phyloP scores from a whole-genome alignment of 1,140 invertebrate genomes.

The Trichoplusia ni region DNA sequence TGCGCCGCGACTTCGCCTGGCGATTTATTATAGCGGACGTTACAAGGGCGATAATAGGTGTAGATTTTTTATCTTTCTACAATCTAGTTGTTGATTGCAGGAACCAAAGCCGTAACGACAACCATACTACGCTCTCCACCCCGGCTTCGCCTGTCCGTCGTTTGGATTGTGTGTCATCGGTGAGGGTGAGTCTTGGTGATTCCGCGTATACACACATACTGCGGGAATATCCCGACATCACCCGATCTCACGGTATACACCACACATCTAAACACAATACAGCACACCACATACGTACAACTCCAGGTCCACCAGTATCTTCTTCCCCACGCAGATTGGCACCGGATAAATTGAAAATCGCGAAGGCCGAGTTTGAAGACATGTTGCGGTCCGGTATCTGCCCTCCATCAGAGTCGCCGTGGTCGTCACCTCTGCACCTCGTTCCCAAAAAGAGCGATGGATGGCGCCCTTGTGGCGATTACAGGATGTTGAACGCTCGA shows the following conservation, averaged over 20 bases:
- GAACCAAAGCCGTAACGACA: constrained; percentile 40
- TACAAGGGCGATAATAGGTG: constrained; percentile 59
- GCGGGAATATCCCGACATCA: constrained; percentile 41
- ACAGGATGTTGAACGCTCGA: constrained; percentile 44
- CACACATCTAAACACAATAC: constrained; percentile 36
- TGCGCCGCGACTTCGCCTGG: constrained; percentile 40
- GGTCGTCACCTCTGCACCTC: constrained; percentile 68
- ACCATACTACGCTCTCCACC: constrained; percentile 21
- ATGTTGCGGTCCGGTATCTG: constrained; percentile 32
- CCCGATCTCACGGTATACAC: constrained; percentile 38
- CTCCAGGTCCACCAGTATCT: constrained; percentile 60
- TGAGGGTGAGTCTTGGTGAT: constrained; percentile 37
- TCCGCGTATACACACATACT: constrained; percentile 34
- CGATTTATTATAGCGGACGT: constrained; percentile 45
- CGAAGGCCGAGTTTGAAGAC: constrained; percentile 35
- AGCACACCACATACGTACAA: constrained; percentile 53
- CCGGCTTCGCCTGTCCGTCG: not conserved
- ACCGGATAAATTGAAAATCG: constrained; percentile 41
- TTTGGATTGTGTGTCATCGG: not conserved
- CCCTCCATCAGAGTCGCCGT: constrained; percentile 60
- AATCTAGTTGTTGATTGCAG: constrained; percentile 47
- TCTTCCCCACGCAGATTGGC: constrained; percentile 38
- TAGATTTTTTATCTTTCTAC: constrained; percentile 55
- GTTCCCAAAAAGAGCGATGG: constrained; percentile 69
- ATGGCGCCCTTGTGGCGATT: constrained; percentile 68